Base-by-base conservation (phyloP, 92 coral and sea anemone genomes). In the Bergia puertoricense region DNA sequence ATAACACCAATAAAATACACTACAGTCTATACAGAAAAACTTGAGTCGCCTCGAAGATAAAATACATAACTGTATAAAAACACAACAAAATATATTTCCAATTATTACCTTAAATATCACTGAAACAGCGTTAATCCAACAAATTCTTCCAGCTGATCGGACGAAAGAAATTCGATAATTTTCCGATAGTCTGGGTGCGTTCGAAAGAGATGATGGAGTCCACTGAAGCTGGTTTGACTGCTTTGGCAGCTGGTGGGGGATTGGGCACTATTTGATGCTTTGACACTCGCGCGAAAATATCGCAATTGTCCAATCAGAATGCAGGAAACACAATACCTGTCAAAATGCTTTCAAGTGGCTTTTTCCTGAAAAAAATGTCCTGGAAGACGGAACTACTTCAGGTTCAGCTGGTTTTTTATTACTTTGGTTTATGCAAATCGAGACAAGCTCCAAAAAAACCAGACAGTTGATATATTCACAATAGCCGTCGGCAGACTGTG, bases 301-400 rank as follows among this genome's bases (percentile, higher is more conserved):
- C 81, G 44, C 15, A 9, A 22, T 75, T 54, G 77, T 62, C 98
- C 98, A 95, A 95, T 93, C 96, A 92, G 78, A 88, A 74, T 38
- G 51, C 89, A 39, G 50, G 38, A 86, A 89, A 23, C 44, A 90
- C 92, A 90, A 90, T 88, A 62, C 89, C 88, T 80, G 90, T 83
- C 92, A 94, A 80, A 66, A 30, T 46, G 87, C 87, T 71, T 84
- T 84, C 87, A 84, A 84, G 87, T 84, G 87, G 87, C 79, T 84
- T 71, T 50, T 51, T 18, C 59, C 23, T 18, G 20, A 68, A 84
- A 48, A 69, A 9, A 68, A 30, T 30, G 6, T 36, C 67, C 45
- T 41, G 43, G 76, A 42, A 42, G 51, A 82, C 77, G 44, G 51
- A 20, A 50, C 30, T 1, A 36, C 43, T 59, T 80, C 85, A 80